Evolutionary conservation across 2,797 vertebrate genomes (phyloP).

Genomic region (Phoxinus dragarum): DNA sequence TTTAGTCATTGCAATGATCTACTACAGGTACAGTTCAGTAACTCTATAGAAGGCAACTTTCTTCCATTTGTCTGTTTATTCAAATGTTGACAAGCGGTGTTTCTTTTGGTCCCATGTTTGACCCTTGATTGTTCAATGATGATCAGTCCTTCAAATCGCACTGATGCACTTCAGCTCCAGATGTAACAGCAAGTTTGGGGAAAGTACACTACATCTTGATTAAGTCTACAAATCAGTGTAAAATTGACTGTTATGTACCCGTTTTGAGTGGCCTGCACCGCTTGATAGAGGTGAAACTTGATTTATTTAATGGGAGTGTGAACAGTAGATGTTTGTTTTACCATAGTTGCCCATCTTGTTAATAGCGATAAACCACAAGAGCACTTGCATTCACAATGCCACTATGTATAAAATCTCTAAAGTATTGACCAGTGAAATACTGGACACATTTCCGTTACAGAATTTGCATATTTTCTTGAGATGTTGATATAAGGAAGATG

Average conservation of each 20-base stretch:
- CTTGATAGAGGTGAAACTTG: conserved; percentile 13
- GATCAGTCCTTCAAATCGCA: conserved; percentile 54
- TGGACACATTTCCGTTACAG: conserved; percentile 16
- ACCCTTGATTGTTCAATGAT: conserved; percentile 43
- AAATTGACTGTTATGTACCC: conserved; percentile 52
- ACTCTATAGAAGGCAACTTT: neutral
- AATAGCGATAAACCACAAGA: conserved; percentile 18
- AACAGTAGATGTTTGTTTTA: conserved; percentile 44
- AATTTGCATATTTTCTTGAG: conserved; percentile 31
- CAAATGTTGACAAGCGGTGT: conserved; percentile 19
- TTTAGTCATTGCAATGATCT: neutral
- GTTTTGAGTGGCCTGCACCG: conserved; percentile 33
- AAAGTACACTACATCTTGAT: conserved; percentile 43
- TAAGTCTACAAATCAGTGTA: neutral
- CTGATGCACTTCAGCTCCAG: conserved; percentile 66
- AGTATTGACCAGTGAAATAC: conserved; percentile 37
- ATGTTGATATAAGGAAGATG: neutral
- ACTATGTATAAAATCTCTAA: conserved; percentile 9
- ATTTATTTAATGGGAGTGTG: conserved; percentile 22
- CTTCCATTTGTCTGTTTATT: conserved; percentile 24
- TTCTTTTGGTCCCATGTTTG: conserved; percentile 38
- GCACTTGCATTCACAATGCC: conserved; percentile 49
- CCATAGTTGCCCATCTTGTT: conserved; percentile 22
- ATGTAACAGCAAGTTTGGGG: conserved; percentile 43
- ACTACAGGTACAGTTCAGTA: conserved; percentile 40